A percentile compares a stretch with the other conserved stretches of the same genome.
These are phyloP conservation scores for Argentina silus DNA, from an alignment of 2,797 vertebrate genomes.

Conservation along the genomic window DNA sequence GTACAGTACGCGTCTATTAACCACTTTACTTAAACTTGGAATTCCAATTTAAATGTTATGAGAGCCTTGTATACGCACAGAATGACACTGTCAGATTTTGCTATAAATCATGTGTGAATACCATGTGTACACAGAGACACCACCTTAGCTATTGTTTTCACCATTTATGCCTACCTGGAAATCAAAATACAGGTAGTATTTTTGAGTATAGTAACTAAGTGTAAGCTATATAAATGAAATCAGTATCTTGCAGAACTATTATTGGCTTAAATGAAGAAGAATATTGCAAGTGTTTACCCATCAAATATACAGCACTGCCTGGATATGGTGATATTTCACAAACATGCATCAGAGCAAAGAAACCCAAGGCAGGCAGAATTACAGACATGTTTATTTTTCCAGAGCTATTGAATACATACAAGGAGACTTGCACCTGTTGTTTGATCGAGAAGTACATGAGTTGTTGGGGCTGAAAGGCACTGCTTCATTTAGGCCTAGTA, in stretches of 20 bases:
- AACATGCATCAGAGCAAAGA: slow-evolving; percentile 13
- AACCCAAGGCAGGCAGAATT: slow-evolving; percentile 25
- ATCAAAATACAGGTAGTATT: not conserved
- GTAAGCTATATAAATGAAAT: not conserved
- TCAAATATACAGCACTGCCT: slow-evolving; percentile 10
- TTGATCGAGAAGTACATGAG: slow-evolving; percentile 10
- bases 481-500: slow-evolving; percentile 11
- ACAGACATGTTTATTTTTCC: slow-evolving; percentile 26
- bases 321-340: slow-evolving; percentile 8
- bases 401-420: slow-evolving; percentile 25
- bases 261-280: not conserved
- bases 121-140: not conserved
- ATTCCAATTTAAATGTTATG: not conserved
- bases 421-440: not conserved
- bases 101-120: not conserved
- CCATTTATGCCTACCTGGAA: not conserved
- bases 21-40: not conserved
- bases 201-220: not conserved
- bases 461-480: slow-evolving; percentile 10
- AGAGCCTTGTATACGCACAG: not conserved
- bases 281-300: not conserved
- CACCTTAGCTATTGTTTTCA: not conserved
- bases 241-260: not conserved
- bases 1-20: not conserved
- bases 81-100: too few relatives aligned